Conservation (phyloP, 2,888 invertebrate species). For the Aradus depressus region DNA sequence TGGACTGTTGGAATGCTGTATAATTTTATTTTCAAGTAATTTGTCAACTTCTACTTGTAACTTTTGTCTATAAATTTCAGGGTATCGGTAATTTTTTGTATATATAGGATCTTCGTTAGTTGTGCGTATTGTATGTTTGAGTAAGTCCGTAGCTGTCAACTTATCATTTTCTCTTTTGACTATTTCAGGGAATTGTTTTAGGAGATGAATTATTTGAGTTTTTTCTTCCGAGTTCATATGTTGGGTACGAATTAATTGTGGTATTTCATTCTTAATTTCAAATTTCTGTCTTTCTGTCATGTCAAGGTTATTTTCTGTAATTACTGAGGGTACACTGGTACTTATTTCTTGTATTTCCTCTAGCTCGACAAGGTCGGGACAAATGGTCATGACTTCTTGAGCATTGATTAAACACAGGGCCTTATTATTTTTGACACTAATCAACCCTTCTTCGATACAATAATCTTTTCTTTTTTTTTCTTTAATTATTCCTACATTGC, state of each 20-base stretch:
- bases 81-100: constrained; percentile 19
- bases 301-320: no score
- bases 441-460: no score
- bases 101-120: constrained; percentile 19
- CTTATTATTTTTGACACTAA: no score
- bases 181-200: constrained; percentile 13
- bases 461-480: no score
- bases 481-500: no score
- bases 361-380: no score
- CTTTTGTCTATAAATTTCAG: constrained; percentile 13
- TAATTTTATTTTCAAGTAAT: constrained; percentile 17
- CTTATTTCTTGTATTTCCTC: no score
- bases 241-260: constrained; percentile 1
- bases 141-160: constrained; percentile 4
- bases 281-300: no score
- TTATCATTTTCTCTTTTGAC: constrained; percentile 11
- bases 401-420: no score
- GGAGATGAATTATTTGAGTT: not conserved
- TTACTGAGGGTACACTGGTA: no score
- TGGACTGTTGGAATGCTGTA: constrained; percentile 8
- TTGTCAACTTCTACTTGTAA: constrained; percentile 14
- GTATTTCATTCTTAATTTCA: no score
- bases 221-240: constrained; percentile 19
- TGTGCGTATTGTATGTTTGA: constrained; percentile 16
- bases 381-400: no score